Conservation (phyloP, 1,140 invertebrate species). For the Oreohelix idahoensis region DNA sequence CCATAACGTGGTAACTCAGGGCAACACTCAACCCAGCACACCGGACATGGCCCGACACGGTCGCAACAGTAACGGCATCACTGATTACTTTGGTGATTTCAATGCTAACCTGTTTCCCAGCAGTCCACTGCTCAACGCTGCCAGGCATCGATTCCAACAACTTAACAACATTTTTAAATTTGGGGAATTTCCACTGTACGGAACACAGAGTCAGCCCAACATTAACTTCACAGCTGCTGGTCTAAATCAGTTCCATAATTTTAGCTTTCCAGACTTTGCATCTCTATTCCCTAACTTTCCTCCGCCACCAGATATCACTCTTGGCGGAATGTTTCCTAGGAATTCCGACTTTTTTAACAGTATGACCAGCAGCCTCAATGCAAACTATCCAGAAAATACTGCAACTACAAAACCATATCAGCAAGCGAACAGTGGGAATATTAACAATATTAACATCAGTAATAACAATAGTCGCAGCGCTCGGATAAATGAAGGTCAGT, state of each 20-base stretch:
- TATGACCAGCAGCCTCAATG: constrained; percentile 31
- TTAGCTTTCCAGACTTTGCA: constrained; percentile 28
- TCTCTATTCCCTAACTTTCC: constrained; percentile 23
- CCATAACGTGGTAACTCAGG: neutral
- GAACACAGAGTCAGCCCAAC: constrained; percentile 17
- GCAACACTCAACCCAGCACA: neutral
- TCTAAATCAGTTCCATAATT: constrained; percentile 14
- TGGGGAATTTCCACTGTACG: neutral
- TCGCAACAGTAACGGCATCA: neutral
- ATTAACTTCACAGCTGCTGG: neutral
- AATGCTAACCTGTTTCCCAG: constrained; percentile 23
- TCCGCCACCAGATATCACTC: constrained; percentile 21
- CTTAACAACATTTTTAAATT: constrained; percentile 6
- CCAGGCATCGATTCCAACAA: constrained; percentile 23
- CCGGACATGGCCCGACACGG: neutral
- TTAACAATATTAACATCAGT: neutral
- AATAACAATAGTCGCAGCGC: neutral
- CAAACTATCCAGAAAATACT: neutral
- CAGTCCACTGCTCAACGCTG: constrained; percentile 19
- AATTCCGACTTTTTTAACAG: constrained; percentile 18
- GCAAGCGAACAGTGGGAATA: neutral
- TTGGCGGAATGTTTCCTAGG: constrained; percentile 11
- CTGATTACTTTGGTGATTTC: constrained; percentile 5
- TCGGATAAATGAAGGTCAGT: neutral
- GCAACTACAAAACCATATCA: neutral